Base-by-base conservation (phyloP, 2,888 invertebrate genomes). In the Noctuana brunneofusca region DNA sequence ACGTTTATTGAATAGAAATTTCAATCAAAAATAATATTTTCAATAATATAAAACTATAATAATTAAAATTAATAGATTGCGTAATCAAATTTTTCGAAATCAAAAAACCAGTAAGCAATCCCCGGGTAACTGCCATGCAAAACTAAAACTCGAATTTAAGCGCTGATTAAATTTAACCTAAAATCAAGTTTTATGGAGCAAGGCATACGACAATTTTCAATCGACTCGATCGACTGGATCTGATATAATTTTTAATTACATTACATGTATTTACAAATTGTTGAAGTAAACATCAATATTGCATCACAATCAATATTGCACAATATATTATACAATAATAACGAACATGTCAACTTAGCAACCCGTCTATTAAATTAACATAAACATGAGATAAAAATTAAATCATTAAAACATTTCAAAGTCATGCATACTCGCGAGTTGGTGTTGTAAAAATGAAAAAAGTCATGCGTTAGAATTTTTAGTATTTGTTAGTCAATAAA, bases 381-480 rank as follows among this genome's bases (percentile, higher is more conserved):
- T 8, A 64, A 66, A 64, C 62, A 66, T 64, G 50, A 67, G 65
- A 78, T 75, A 71, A 72, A 71, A 73, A 76, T 75, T 72, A 75
- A 72, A 75, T 69, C 64, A 67, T 71, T 75, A 74, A 75, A 66
- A 66, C 67, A 72, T 70, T 64, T 71, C 72, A 73, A 70, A 68
- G 89, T 88, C 90, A 90, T 91, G 90, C 90, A 89, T 75, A 87
- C 87, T 86, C 87, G 86, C 87, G 84, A 87, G 89, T 90, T 88
- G 80, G 75, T 70, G 78, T 78, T 71, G 76, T 86, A 86, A 78
- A 78, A 85, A 83, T 80, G 18, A 54, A 74, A 76, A 73, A 77
- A 74, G 90, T 91, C 89, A 91, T 91, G 89, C 90, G 81, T 87
- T 87, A 88, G 83, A 89, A 69, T 71, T 72, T 87, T 91, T 90